Evolutionary conservation across 1,140 invertebrate genomes (phyloP).

Genomic region (Cotesia chilonis): DNA sequence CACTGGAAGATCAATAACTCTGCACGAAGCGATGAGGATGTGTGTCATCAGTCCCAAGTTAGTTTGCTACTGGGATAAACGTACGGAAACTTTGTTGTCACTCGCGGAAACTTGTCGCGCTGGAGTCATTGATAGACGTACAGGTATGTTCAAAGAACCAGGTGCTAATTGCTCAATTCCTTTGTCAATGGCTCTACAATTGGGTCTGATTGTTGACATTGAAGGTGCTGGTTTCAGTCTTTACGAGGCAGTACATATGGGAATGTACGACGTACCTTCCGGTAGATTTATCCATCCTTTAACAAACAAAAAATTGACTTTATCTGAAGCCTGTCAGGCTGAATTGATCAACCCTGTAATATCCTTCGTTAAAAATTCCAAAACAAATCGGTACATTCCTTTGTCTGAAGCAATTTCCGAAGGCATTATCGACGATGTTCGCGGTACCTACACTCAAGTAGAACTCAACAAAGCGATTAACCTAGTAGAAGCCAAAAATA

Average conservation of each 20-base stretch:
- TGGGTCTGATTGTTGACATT: conserved; percentile 84
- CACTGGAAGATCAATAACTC: conserved; percentile 78
- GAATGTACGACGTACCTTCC: conserved; percentile 78
- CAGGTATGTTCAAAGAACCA: conserved; percentile 80
- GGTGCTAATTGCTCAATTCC: conserved; percentile 73
- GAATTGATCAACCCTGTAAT: conserved; percentile 83
- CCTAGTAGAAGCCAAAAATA: conserved; percentile 76
- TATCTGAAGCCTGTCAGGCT: conserved; percentile 80
- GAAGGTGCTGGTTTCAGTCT: conserved; percentile 83
- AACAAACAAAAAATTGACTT: conserved; percentile 77
- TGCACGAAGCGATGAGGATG: conserved; percentile 85
- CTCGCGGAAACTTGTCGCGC: conserved; percentile 81
- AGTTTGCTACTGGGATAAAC: conserved; percentile 82
- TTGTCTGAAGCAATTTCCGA: conserved; percentile 79
- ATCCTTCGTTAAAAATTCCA: conserved; percentile 80
- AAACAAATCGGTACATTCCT: conserved; percentile 75
- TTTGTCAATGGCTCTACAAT: conserved; percentile 76
- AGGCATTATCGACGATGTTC: conserved; percentile 77
- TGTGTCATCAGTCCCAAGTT: conserved; percentile 81
- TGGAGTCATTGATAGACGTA: conserved; percentile 83
- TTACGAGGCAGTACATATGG: conserved; percentile 84
- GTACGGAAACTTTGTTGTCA: conserved; percentile 73
- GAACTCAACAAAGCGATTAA: conserved; percentile 70
- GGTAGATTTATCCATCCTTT: conserved; percentile 84
- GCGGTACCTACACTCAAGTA: conserved; percentile 75